Evolutionary conservation across 2,888 invertebrate species (phyloP).

Genomic region (Ametastegia equiseti): DNA sequence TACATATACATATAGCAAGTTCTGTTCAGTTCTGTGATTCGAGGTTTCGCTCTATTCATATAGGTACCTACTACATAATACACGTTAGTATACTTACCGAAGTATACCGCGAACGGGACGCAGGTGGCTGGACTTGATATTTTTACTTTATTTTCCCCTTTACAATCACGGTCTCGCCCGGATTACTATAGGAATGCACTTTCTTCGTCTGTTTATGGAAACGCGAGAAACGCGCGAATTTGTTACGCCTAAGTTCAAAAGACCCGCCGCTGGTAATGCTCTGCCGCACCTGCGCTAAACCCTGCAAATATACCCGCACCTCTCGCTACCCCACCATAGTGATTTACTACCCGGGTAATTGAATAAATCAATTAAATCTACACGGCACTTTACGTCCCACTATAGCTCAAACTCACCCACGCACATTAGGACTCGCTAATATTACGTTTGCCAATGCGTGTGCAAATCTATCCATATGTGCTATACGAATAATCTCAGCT

Average conservation of each 20-base stretch:
- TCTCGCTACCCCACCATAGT: background rate
- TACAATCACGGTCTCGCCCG: conserved; percentile 28
- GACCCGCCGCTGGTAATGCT: conserved; percentile 1
- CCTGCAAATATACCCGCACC: background rate
- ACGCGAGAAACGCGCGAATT: conserved; percentile 71
- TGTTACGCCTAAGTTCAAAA: conserved; percentile 56
- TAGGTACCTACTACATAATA: too few species aligned
- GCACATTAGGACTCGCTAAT: background rate
- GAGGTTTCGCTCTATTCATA: background rate
- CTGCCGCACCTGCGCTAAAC: background rate
- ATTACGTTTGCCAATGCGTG: background rate
- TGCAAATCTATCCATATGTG: background rate
- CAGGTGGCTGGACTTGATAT: background rate
- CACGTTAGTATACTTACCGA: too few species aligned
- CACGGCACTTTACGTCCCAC: background rate
- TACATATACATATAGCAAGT: too few species aligned
- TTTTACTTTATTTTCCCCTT: background rate
- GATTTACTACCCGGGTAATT: conserved; percentile 36
- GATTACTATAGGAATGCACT: conserved; percentile 64
- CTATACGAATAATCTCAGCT: background rate
- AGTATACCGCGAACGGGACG: too few species aligned
- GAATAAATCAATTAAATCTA: conserved; percentile 36
- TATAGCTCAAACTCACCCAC: conserved; percentile 8
- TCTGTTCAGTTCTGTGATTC: background rate
- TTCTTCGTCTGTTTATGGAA: conserved; percentile 72